Evolutionary conservation across 2,113 vertebrate species (phyloP).

Genomic region (Micromys minutus): DNA sequence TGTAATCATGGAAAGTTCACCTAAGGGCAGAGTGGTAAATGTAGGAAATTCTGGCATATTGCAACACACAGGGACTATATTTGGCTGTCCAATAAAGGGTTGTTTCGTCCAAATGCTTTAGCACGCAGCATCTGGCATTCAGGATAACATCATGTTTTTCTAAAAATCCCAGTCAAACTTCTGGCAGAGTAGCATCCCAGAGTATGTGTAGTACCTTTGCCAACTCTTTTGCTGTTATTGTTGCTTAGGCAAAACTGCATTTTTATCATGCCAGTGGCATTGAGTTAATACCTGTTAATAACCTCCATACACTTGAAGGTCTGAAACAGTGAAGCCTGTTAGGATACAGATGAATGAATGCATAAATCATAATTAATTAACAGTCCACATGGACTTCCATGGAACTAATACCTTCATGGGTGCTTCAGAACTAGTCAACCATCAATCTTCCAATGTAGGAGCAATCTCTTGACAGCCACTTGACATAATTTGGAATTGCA

Average conservation of each 20-base stretch:
- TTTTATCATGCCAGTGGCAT: neutral
- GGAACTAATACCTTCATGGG: conserved; percentile 38
- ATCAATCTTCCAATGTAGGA: neutral
- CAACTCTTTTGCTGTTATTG: conserved; percentile 29
- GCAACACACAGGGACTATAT: conserved; percentile 67
- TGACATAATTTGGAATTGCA: conserved; percentile 41
- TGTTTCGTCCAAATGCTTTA: conserved; percentile 70
- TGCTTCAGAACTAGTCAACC: conserved; percentile 24
- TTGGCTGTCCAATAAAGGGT: conserved; percentile 73
- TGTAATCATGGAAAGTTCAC: conserved; percentile 74
- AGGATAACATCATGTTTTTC: conserved; percentile 78
- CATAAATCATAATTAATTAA: conserved; percentile 37
- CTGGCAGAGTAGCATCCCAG: conserved; percentile 45
- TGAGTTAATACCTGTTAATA: conserved; percentile 56
- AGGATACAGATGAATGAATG: neutral
- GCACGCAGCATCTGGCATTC: conserved; percentile 78
- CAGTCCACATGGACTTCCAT: neutral
- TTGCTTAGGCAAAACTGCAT: conserved; percentile 41
- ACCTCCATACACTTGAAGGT: neutral
- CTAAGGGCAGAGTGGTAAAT: conserved; percentile 72
- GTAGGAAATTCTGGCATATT: conserved; percentile 69
- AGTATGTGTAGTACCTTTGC: conserved; percentile 19
- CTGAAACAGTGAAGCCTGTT: neutral
- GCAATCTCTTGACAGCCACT: neutral
- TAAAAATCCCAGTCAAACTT: conserved; percentile 66